Base-by-base conservation (phyloP, 1,140 invertebrate genomes). In the Zaprionus lachaisei region DNA sequence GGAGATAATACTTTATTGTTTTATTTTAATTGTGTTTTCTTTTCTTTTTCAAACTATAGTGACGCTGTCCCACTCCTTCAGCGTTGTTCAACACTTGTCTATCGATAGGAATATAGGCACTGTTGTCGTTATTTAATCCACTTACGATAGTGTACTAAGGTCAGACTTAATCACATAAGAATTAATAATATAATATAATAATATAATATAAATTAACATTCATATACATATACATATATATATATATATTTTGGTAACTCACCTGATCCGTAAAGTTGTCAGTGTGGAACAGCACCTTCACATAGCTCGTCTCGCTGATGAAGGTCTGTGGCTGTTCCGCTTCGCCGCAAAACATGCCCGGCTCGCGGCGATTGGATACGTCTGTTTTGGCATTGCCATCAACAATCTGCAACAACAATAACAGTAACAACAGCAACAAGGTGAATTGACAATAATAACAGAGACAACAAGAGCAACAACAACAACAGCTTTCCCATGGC, bases 231-330 rank as follows among this genome's bases (percentile, higher is more conserved):
- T 0, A 9, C 5, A 26, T 4, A 5, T 26, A 11, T 0, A 9
- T 26, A 26, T 26, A 5, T 24, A 4, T 6, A 5, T 9, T 11
- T 11, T 31, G 17, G 14, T 14, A 54, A 22, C 96, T 96, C 20
- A 96, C 97, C 92, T 98, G 97, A 92, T 98, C 97, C 2, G 97
- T 98, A 93, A 98, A 98, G 92, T 98, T 98, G 90, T 98, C 97
- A 24, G 96, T 96, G 92, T 97, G 97, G 93, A 98, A 98, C 49
- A 98, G 94, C 31, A 98, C 95, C 87, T 97, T 97, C 11, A 98
- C 97, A 93, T 97, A 97, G 85, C 96, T 97, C 12, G 97, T 98
- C 93, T 98, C 97, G 14, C 97, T 98, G 85, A 98, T 98, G 94
- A 98, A 98, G 5, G 97, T 98, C 93, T 98, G 97, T 0, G 97